These are phyloP conservation scores for Dreissena rostriformis DNA, from an alignment of 1,140 invertebrate species.

Conservation along the genomic window DNA sequence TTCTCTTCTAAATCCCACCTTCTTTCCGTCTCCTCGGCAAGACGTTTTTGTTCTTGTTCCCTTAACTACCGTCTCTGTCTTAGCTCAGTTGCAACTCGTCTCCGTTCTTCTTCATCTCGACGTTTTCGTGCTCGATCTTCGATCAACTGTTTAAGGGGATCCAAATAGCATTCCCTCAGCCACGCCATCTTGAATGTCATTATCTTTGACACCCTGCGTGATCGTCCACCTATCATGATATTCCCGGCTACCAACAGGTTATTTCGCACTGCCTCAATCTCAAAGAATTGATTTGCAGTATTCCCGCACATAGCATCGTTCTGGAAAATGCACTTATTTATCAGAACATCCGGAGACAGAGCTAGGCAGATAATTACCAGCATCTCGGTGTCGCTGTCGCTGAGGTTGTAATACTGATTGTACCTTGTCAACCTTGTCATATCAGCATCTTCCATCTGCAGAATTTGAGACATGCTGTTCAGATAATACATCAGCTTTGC, in stretches of 20 bases:
- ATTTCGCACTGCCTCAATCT: slow-evolving; percentile 54
- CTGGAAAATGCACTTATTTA: slow-evolving; percentile 64
- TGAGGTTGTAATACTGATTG: slow-evolving; percentile 48
- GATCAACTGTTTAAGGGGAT: slow-evolving; percentile 20
- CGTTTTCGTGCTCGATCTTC: slow-evolving; percentile 8
- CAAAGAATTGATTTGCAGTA: slow-evolving; percentile 62
- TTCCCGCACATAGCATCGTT: slow-evolving; percentile 61
- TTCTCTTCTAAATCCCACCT: too few species aligned
- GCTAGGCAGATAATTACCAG: background rate
- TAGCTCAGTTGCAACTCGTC: too few species aligned
- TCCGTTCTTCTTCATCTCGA: background rate
- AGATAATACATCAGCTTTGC: slow-evolving; percentile 41
- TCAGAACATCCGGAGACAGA: background rate
- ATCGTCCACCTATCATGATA: slow-evolving; percentile 61
- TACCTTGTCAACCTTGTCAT: slow-evolving; percentile 51
- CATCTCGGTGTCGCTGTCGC: background rate
- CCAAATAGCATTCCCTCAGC: slow-evolving; percentile 8
- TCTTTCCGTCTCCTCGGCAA: too few species aligned
- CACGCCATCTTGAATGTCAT: slow-evolving; percentile 51
- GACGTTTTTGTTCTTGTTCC: too few species aligned
- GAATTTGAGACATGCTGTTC: background rate
- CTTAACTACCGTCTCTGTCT: too few species aligned
- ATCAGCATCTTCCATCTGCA: slow-evolving; percentile 25
- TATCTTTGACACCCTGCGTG: slow-evolving; percentile 56
- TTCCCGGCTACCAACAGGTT: slow-evolving; percentile 58